phyloP scores from a whole-genome alignment of 2,888 invertebrate genomes.

The Drosophila kambysellisi region DNA sequence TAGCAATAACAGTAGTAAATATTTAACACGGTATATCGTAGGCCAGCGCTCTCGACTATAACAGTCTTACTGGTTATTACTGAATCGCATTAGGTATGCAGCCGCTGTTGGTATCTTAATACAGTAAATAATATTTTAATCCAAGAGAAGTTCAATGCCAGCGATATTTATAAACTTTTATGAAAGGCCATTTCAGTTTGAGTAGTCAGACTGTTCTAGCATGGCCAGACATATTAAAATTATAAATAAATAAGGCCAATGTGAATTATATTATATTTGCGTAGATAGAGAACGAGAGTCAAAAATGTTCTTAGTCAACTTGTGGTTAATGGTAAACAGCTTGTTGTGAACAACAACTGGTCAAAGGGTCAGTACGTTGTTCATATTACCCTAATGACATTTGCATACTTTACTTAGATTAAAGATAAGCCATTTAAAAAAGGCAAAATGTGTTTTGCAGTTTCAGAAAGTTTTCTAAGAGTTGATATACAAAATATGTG shows the following conservation, averaged over 20 bases:
- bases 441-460: neutral
- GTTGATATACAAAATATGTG: neutral
- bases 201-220: slow-evolving; percentile 1
- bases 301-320: slow-evolving; percentile 12
- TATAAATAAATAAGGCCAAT: slow-evolving; percentile 62
- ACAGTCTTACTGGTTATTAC: neutral
- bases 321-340: slow-evolving; percentile 19
- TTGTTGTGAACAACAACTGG: slow-evolving; percentile 18
- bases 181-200: slow-evolving; percentile 33
- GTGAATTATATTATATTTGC: slow-evolving; percentile 54
- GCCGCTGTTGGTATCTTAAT: slow-evolving; percentile 6
- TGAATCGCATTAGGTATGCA: neutral
- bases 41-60: neutral
- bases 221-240: slow-evolving; percentile 39
- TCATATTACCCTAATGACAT: slow-evolving; percentile 47
- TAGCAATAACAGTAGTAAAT: no score
- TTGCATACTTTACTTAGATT: slow-evolving; percentile 16
- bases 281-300: slow-evolving; percentile 39
- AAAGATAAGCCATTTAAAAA: neutral
- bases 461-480: neutral
- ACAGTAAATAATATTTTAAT: slow-evolving; percentile 35
- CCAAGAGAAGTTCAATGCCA: slow-evolving; percentile 52
- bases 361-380: slow-evolving; percentile 41
- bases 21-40: no score
- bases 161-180: slow-evolving; percentile 68